Percentiles rank a stretch among this genome's conserved stretches.
These are phyloP conservation scores for Panthera leo DNA, from an alignment of 2,113 vertebrate species.

Conservation along the genomic window DNA sequence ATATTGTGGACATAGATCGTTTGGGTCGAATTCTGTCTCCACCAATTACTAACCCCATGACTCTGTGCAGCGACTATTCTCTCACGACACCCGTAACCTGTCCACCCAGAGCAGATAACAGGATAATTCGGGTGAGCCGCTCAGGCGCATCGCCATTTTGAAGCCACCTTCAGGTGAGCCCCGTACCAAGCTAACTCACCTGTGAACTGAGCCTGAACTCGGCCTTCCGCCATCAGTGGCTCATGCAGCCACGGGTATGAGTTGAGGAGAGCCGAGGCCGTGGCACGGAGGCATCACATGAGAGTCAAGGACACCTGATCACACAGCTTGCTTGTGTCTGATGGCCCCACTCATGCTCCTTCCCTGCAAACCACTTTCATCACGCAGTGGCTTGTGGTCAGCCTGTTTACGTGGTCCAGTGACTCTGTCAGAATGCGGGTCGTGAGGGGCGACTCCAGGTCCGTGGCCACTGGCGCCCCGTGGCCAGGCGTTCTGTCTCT, in stretches of 20 bases:
- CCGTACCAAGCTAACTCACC: background rate
- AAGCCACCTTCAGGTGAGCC: background rate
- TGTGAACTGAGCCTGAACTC: background rate
- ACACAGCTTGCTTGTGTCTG: background rate
- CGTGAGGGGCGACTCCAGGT: background rate
- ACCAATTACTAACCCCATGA: background rate
- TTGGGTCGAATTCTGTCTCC: background rate
- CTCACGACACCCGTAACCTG: fast-evolving
- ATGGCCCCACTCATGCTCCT: background rate
- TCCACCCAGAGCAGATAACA: too few species aligned
- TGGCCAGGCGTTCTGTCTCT: background rate
- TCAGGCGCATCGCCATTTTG: background rate
- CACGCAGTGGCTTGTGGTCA: background rate
- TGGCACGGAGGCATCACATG: background rate
- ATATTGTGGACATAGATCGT: background rate
- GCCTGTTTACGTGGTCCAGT: background rate
- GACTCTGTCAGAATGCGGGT: background rate
- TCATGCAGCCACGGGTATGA: background rate
- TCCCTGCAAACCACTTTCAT: background rate
- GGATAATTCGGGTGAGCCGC: background rate
- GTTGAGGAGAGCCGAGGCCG: background rate
- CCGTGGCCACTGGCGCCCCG: background rate
- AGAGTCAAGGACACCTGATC: too few species aligned
- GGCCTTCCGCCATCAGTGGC: background rate
- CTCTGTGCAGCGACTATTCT: too few species aligned